Base-by-base conservation (phyloP, 2,888 invertebrate species). In the Hydroisotoma schaefferi region DNA sequence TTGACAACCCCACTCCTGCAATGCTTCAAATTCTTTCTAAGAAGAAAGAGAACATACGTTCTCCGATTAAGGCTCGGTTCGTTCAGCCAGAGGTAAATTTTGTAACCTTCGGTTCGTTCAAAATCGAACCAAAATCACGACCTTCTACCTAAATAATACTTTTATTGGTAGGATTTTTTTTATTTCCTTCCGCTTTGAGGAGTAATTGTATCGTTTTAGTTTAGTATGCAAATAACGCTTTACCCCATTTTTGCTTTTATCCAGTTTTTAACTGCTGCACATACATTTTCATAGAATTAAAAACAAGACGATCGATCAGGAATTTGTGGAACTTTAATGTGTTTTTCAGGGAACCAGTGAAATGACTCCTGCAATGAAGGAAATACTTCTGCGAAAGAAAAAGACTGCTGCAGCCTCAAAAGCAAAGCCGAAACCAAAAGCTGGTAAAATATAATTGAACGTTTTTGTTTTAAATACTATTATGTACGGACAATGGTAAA, bases 11-110 rank as follows among this genome's bases (percentile, higher is more conserved):
- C 0, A 88, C 87, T 1, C 83, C 84, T 48, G 86, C 86, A 1
- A 88, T 88, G 87, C 78, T 84, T 64, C 83, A 84, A 67, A 83
- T 87, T 0, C 77, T 85, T 56, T 81, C 83, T 38, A 82, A 80
- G 73, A 83, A 83, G 71, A 82, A 82, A 69, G 84, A 84, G 59
- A 82, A 81, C 56, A 65, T 69, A 56, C 61, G 67, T 22, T 67
- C 70, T 20, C 70, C 68, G 22, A 64, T 63, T 47, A 60, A 58
- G 55, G 37, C 60, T 12, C 55, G 55, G 43, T 28, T 48, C 27
- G 43, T 60, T 46, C 60, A 63, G 57, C 60, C 63, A 40, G 57
- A 63, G 63, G 63, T 63, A 63, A n/a, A 43, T 25, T n/a, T n/a
- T n/a, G n/a, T n/a, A n/a, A n/a, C n/a, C n/a, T n/a, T n/a, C n/a